phyloP scores from a whole-genome alignment of 1,140 invertebrate genomes.

The Zaprionus inermis region DNA sequence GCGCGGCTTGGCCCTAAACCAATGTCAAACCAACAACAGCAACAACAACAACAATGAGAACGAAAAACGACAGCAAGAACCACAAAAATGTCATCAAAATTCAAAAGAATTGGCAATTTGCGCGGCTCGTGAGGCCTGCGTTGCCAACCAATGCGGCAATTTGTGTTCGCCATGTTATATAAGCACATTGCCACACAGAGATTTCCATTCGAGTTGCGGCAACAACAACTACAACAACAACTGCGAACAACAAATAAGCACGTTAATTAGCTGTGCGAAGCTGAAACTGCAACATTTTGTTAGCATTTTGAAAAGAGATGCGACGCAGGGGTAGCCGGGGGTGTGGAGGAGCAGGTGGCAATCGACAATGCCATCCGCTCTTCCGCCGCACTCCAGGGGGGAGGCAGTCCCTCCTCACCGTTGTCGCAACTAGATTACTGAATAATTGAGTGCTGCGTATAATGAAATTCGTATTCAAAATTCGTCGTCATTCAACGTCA shows the following conservation, averaged over 20 bases:
- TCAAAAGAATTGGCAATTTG: constrained; percentile 66
- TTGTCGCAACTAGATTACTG: constrained; percentile 71
- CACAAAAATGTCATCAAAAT: constrained; percentile 55
- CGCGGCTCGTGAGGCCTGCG: constrained; percentile 32
- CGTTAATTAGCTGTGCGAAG: constrained; percentile 63
- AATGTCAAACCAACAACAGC: constrained; percentile 19
- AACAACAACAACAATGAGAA: constrained; percentile 17
- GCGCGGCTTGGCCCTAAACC: constrained; percentile 9
- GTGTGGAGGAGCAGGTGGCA: constrained; percentile 13
- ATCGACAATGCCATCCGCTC: constrained; percentile 28
- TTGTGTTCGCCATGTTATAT: constrained; percentile 27
- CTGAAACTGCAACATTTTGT: constrained; percentile 66
- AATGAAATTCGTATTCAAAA: constrained; percentile 83
- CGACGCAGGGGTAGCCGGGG: no score
- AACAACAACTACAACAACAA: constrained; percentile 15
- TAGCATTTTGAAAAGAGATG: constrained; percentile 49
- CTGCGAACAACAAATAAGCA: constrained; percentile 26
- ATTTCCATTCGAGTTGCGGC: constrained; percentile 24
- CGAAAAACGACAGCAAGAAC: constrained; percentile 11
- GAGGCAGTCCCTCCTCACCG: not conserved
- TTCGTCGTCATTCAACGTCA: constrained; percentile 76
- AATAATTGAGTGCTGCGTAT: constrained; percentile 80
- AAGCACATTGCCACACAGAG: constrained; percentile 19
- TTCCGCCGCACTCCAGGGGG: not conserved
- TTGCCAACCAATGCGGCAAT: constrained; percentile 48